These are phyloP conservation scores for Eriocheir sinensis DNA, from an alignment of 1,140 invertebrate species.

Conservation along the genomic window DNA sequence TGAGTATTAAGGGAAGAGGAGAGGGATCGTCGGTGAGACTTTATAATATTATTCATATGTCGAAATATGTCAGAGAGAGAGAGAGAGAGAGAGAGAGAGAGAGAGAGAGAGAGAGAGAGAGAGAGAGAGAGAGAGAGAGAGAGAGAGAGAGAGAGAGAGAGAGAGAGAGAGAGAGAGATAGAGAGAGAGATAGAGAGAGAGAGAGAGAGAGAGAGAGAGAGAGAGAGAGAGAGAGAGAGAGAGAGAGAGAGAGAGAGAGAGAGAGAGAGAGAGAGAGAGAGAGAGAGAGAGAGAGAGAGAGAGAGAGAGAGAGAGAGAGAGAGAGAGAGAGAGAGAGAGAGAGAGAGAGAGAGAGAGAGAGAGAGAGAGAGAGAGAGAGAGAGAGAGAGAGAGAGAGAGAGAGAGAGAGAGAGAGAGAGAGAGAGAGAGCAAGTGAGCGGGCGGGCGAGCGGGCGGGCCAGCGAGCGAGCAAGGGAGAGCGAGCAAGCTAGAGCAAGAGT, in stretches of 20 bases:
- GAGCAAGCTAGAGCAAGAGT: neutral
- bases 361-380: neutral
- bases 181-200: neutral
- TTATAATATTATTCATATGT: conserved; percentile 7
- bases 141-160: conserved; percentile 1
- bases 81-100: conserved; percentile 13
- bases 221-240: conserved; percentile 13
- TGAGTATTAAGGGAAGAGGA: too few species aligned
- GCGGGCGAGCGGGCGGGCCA: neutral
- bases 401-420: conserved; percentile 22
- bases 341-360: neutral
- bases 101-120: conserved; percentile 22
- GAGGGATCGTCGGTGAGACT: neutral
- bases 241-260: conserved; percentile 22
- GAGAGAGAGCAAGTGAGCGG: neutral
- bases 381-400: conserved; percentile 22
- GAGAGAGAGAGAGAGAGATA: neutral
- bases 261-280: conserved; percentile 5
- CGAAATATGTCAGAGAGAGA: too few species aligned
- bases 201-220: neutral
- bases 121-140: conserved; percentile 6
- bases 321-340: neutral
- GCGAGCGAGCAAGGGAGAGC: neutral
- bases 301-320: neutral
- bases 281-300: conserved; percentile 1